Base-by-base conservation (phyloP, 2,888 invertebrate species). In the Cantharis rufa region DNA sequence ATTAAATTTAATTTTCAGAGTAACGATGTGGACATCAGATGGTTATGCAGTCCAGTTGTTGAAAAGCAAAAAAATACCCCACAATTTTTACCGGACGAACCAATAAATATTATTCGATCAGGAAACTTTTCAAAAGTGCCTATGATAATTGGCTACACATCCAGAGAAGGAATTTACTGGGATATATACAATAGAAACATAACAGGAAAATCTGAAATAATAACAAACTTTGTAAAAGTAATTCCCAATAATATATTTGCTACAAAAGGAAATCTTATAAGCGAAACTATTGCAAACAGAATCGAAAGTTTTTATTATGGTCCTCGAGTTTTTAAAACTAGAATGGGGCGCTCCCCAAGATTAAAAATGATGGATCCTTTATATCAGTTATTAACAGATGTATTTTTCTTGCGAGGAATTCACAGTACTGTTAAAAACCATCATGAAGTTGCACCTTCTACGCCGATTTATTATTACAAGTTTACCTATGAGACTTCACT, bases 101-200 rank as follows among this genome's bases (percentile, higher is more conserved):
- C 88, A 1, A 32, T 85, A 3, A 82, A 85, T 66, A 81, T 86
- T 5, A 82, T 88, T 27, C 76, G 81, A 24, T 83, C 84, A 1
- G 86, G 86, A 66, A 83, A 84, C 16, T 79, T 69, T 62, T n/a
- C 70, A 5, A 69, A 71, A 64, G 77, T 80, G 3, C 80, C 80
- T 2, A 77, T 80, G 70, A 72, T 80, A 18, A 80, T 80, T 28
- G 80, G 80, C 3, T 80, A 79, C 70, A 74, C 78, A 1, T 69
- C 24, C 24, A 28, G 74, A 10, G 80, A 80, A 79, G 79, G 79
- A 18, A 77, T 79, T 10, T 78, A 62, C 18, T 76, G 75, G 78
- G 78, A 78, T 32, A 16, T 76, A 13, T 70, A 69, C 21, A 78
- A 78, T 24, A 66, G 63, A 18, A 10, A 48, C 13, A 70, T 72